Conservation (phyloP, 1,140 invertebrate genomes). For the Hyposmocoma kahamanoa region DNA sequence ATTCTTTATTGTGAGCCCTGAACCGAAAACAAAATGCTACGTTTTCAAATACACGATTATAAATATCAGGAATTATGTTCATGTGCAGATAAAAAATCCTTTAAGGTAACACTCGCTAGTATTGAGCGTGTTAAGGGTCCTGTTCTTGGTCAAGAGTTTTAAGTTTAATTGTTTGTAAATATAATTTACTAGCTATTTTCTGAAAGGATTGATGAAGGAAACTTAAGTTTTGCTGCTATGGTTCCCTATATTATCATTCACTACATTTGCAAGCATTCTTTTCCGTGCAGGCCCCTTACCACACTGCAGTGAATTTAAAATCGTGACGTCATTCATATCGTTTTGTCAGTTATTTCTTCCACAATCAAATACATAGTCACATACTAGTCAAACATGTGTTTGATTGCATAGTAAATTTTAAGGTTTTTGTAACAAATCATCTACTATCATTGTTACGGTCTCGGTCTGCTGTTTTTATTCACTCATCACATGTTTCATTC, state of each 20-base stretch:
- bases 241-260: too few relatives aligned
- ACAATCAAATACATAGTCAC: too few relatives aligned
- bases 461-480: background rate
- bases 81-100: background rate
- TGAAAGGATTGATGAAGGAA: too few relatives aligned
- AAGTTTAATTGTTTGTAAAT: background rate
- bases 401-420: background rate
- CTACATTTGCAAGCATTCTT: too few relatives aligned
- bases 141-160: background rate
- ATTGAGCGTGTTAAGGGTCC: background rate
- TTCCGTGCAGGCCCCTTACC: too few relatives aligned
- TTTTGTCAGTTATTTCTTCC: too few relatives aligned
- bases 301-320: too few relatives aligned
- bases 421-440: background rate
- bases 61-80: background rate
- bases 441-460: background rate
- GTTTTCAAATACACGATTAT: background rate
- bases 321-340: too few relatives aligned
- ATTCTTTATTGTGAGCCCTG: slow-evolving; percentile 6
- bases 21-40: background rate
- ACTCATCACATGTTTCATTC: background rate
- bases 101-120: background rate
- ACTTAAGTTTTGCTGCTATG: too few relatives aligned
- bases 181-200: background rate
- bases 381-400: background rate